Evolutionary conservation across 2,113 vertebrate genomes (phyloP).

Genomic region (Tichodroma muraria): DNA sequence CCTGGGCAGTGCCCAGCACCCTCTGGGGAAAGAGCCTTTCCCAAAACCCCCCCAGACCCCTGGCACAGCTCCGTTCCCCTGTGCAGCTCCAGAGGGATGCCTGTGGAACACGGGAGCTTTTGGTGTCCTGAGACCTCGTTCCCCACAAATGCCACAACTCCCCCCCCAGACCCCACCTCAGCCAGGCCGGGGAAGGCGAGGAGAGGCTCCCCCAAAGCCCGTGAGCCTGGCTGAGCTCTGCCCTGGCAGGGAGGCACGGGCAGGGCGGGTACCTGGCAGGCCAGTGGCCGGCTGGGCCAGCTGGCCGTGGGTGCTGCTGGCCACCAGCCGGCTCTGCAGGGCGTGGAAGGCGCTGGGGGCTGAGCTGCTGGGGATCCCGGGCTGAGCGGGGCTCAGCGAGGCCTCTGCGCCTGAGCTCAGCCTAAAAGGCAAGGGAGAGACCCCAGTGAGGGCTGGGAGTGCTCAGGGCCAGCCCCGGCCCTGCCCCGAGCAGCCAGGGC

Average conservation of each 20-base stretch:
- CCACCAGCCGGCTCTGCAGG: conserved; percentile 71
- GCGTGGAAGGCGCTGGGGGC: conserved; percentile 80
- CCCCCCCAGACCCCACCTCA: background rate
- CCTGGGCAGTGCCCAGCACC: background rate
- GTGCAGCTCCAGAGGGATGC: background rate
- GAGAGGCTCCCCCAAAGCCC: rapidly evolving
- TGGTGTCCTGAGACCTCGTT: too few species aligned
- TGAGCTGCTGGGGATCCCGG: conserved; percentile 47
- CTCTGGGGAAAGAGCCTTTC: background rate
- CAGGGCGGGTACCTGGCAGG: conserved; percentile 80
- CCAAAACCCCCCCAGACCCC: background rate
- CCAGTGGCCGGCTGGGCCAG: conserved; percentile 70
- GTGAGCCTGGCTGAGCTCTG: background rate
- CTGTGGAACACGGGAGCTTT: background rate
- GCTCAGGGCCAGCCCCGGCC: too few species aligned
- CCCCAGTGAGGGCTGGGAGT: rapidly evolving
- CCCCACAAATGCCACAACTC: too few species aligned
- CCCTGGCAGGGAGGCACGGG: background rate
- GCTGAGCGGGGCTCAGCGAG: conserved; percentile 18
- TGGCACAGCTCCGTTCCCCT: rapidly evolving
- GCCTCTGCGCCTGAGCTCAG: conserved; percentile 36
- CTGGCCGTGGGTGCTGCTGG: conserved; percentile 67
- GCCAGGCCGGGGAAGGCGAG: background rate
- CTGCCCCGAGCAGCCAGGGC: background rate
- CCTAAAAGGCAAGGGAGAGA: background rate